Base-by-base conservation (phyloP, 2,113 vertebrate species). In the Thamnophis sirtalis region DNA sequence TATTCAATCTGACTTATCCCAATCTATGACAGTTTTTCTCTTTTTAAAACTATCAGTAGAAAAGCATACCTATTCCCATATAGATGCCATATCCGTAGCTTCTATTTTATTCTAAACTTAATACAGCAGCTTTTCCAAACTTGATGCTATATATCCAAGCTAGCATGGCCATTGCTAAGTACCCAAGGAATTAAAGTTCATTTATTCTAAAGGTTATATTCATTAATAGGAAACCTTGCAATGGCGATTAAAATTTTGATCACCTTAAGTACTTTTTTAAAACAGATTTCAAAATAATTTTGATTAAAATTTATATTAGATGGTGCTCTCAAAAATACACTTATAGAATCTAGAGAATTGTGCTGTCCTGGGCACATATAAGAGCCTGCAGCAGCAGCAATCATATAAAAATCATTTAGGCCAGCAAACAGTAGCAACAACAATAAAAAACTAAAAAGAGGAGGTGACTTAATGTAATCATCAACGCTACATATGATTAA, bases 401-500 rank as follows among this genome's bases (percentile, higher is more conserved):
- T 19, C 33, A 80, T 43, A 84, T 33, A 58, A 85, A 91, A 58
- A 60, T 13, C 84, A 60, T 2, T n/a, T 86, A 50, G 56, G 26
- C 53, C 38, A 5, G 10, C 9, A 33, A 56, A 56, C 2, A 88
- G 54, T 24, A 38, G 21, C 6, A 53, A 87, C 26, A 86, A 53
- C 22, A 54, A 54, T 49, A 50, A 9, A 50, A 50, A 86, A 86
- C 84, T 49, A 50, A 49, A 85, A 85, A 85, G 8, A 85, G 3
- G 38, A 84, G 43, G 43, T 49, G 26, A 13, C 1, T 63, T 26
- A 68, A 68, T 68, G 63, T 68, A 68, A n/a, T 68, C 13, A 33
- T 68, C 28, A 92, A 86, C 89, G 90, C 1, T 0, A 89, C 38
- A 86, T 49, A 93, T 84, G 87, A 94, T 91, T n/a, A 17, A 28